Percentiles rank a stretch among this genome's conserved stretches.
Conservation (phyloP, 2,113 vertebrate genomes). For the Cisticola juncidis region DNA sequence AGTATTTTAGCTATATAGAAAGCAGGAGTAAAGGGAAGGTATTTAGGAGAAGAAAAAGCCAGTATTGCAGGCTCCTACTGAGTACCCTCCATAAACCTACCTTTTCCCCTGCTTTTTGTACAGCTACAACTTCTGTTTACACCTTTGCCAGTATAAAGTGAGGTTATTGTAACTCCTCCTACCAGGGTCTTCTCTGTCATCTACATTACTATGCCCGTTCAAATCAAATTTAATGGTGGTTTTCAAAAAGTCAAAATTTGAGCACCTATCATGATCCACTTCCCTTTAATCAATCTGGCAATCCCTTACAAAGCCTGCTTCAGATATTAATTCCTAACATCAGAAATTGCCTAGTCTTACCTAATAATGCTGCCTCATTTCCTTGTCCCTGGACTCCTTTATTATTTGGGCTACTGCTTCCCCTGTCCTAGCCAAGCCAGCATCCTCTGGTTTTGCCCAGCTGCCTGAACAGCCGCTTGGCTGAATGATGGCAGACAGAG, state of each 20-base stretch:
- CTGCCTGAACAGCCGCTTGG: not conserved
- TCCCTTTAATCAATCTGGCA: not conserved
- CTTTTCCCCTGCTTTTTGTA: not conserved
- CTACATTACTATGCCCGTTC: not conserved
- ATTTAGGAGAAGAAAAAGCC: not conserved
- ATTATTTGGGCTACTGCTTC: not conserved
- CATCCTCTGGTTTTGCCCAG: not conserved
- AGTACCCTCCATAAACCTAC: accelerated
- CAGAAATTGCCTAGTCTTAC: not conserved
- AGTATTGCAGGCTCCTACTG: not conserved
- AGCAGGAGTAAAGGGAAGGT: not conserved
- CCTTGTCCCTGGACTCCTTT: not conserved
- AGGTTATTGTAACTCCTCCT: not conserved
- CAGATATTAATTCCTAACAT: not conserved
- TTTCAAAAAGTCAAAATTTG: not conserved
- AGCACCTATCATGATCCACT: not conserved
- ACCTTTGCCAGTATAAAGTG: not conserved
- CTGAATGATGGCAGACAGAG: not conserved
- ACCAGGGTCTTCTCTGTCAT: not conserved
- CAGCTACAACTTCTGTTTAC: not conserved
- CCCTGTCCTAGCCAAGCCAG: not conserved
- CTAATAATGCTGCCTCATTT: not conserved
- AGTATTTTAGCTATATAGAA: not conserved
- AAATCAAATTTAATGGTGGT: not conserved
- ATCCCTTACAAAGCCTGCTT: not conserved